Conservation (phyloP, 2,797 vertebrate genomes). For the Pangasius djambal region DNA sequence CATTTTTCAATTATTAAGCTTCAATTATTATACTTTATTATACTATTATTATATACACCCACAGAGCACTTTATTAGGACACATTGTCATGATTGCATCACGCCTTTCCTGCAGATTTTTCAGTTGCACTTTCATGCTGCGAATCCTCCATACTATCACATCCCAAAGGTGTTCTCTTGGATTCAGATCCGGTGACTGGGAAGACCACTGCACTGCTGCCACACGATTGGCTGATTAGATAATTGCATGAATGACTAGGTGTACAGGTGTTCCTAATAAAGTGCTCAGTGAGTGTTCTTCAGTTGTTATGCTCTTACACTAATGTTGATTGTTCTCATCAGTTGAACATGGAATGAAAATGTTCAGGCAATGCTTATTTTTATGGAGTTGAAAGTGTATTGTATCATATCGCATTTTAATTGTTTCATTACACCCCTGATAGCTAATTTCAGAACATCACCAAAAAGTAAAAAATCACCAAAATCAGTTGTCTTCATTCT, state of each 20-base stretch:
- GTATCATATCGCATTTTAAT: background rate
- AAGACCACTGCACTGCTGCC: background rate
- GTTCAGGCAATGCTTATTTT: background rate
- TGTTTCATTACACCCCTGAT: background rate
- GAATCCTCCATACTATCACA: background rate
- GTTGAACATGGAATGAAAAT: background rate
- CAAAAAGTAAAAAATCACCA: background rate
- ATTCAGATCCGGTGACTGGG: background rate
- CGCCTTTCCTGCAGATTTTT: background rate
- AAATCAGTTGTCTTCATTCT: background rate
- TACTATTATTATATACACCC: background rate
- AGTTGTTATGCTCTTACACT: background rate
- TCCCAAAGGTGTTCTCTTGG: background rate
- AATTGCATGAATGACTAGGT: background rate
- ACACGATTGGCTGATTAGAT: background rate
- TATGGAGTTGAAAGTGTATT: background rate
- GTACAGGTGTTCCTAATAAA: background rate
- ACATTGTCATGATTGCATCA: background rate
- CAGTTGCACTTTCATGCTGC: background rate
- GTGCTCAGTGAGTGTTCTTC: background rate
- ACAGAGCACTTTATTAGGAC: background rate
- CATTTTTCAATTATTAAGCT: background rate
- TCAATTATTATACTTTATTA: background rate
- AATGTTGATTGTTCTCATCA: background rate
- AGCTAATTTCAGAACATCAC: background rate